A percentile compares a stretch with the other conserved stretches of the same genome.
Evolutionary conservation across 2,888 invertebrate genomes (phyloP).

Genomic region (Danaus chrysippus): DNA sequence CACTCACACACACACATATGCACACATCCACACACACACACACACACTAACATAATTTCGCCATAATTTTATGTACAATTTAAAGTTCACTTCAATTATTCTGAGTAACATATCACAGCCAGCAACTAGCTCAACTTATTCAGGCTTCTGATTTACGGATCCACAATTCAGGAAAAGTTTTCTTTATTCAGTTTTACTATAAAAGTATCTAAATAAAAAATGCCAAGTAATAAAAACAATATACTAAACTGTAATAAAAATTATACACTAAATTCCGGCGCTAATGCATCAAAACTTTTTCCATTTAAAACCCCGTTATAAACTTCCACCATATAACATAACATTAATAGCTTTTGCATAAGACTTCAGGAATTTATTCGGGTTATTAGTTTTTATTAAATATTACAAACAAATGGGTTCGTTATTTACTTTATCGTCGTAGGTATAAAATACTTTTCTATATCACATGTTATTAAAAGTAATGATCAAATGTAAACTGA

Average conservation of each 20-base stretch:
- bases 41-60: no score
- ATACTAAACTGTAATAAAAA: conserved; percentile 21
- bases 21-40: no score
- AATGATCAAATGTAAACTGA: no score
- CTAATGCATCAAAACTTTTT: conserved; percentile 28
- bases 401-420: conserved; percentile 7
- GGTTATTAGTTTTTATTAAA: conserved; percentile 1
- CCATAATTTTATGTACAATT: no score
- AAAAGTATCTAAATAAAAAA: conserved; percentile 5
- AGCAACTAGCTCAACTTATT: no score
- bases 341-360: conserved; percentile 3
- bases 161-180: no score
- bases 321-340: conserved; percentile 11
- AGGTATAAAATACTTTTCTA: neutral
- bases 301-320: conserved; percentile 22
- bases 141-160: no score
- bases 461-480: no score
- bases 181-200: conserved; percentile 1
- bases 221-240: conserved; percentile 15
- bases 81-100: no score
- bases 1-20: no score
- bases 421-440: neutral
- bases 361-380: neutral
- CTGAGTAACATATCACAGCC: no score
- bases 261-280: conserved; percentile 18